Evolutionary conservation across 2,797 vertebrate genomes (phyloP).

Genomic region (Sebastes aleutianus): DNA sequence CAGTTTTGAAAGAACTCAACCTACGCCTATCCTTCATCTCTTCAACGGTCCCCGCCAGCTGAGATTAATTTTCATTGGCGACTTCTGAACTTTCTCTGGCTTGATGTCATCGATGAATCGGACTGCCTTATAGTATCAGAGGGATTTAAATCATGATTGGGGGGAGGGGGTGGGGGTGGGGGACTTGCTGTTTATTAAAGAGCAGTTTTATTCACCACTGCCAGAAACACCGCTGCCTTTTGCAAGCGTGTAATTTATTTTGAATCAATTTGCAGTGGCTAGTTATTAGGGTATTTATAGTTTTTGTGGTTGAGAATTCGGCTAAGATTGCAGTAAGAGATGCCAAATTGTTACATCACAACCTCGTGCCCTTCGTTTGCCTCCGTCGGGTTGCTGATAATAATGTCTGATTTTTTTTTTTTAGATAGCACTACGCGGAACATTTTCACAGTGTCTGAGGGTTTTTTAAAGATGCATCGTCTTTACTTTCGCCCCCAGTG

Average conservation of each 20-base stretch:
- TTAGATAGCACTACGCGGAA: constrained; percentile 1
- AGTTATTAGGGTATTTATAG: constrained; percentile 51
- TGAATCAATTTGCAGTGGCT: constrained; percentile 61
- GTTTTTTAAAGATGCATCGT: neutral
- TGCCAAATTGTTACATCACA: constrained; percentile 40
- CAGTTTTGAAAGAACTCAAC: constrained; percentile 32
- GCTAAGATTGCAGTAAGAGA: constrained; percentile 31
- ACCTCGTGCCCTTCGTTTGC: constrained; percentile 10
- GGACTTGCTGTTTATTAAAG: constrained; percentile 29
- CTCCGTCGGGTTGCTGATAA: constrained; percentile 21
- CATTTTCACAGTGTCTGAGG: constrained; percentile 26
- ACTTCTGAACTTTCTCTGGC: constrained; percentile 64
- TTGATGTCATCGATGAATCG: constrained; percentile 73
- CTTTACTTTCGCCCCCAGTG: constrained; percentile 4
- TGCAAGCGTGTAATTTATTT: constrained; percentile 45
- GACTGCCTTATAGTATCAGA: constrained; percentile 79
- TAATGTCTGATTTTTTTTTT: constrained; percentile 7
- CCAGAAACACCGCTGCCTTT: constrained; percentile 50
- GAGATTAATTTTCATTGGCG: constrained; percentile 58
- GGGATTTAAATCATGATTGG: constrained; percentile 75
- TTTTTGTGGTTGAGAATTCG: constrained; percentile 42
- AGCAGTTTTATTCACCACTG: constrained; percentile 63
- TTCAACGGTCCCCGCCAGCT: constrained; percentile 18
- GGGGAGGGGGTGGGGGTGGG: neutral
- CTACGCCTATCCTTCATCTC: constrained; percentile 34